Base-by-base conservation (phyloP, 2,113 vertebrate genomes). In the Corydoras maculifer region DNA sequence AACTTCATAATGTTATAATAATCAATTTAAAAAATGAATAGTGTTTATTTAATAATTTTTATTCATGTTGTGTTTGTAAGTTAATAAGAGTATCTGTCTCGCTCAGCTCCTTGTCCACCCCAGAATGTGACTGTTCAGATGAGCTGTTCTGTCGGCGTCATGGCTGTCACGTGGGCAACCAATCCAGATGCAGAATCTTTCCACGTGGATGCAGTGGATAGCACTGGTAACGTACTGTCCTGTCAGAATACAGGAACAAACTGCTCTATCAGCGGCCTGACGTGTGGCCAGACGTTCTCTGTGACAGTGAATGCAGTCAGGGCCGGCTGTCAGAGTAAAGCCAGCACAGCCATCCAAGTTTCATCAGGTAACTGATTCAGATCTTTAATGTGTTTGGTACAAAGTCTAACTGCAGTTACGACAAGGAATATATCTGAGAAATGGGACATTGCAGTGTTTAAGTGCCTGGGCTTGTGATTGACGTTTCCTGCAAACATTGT, bases 81-180 rank as follows among this genome's bases (percentile, higher is more conserved):
- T 25, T 25, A 25, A 25, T 25, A 25, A 25, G 18, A 30, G 54
- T 66, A 14, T 15, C 29, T 65, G 18, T 35, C 69, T 54, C 30
- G 49, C 29, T 48, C 77, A 91, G 90, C 82, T 0, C 87, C 84
- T 1, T 90, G 88, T 74, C 5, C 80, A 15, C 87, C 88, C 8
- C 80, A 85, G 61, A 31, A 82, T 1, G 82, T 90, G 54, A 8
- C 9, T 4, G 73, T 83, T 5, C 5, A 31, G 3, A 13, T 73
- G 30, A n/a, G 73, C 25, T 91, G 90, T 69, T 68, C 65, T 1
- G 32, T 75, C 1, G 59, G 53, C 0, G 73, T 69, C 57, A 78
- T 88, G 58, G 6, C 35, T 0, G 79, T 89, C 31, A 84, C 84
- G 8, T 90, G 90, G 89, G 68, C 77, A 1, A 25, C 77, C n/a